phyloP scores from a whole-genome alignment of 2,797 vertebrate species.

The Naso thynnoides region DNA sequence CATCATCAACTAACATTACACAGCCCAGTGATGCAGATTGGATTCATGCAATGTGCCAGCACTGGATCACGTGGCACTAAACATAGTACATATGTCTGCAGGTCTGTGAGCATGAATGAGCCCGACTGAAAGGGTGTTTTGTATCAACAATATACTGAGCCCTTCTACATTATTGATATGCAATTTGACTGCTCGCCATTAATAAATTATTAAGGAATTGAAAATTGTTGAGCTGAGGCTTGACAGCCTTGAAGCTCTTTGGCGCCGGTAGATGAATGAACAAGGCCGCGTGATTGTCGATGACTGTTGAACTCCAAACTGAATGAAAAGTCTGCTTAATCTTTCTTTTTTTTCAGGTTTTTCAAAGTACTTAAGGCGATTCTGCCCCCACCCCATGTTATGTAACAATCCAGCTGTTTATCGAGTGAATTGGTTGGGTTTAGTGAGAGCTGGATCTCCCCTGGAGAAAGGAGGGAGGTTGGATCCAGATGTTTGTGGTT shows the following conservation, averaged over 20 bases:
- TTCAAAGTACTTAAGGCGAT: conserved; percentile 49
- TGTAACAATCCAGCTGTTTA: conserved; percentile 71
- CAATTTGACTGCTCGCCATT: conserved; percentile 82
- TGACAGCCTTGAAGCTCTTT: conserved; percentile 67
- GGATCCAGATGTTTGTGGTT: conserved; percentile 59
- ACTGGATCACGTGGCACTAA: conserved; percentile 66
- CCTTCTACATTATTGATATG: conserved; percentile 84
- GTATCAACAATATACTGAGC: conserved; percentile 82
- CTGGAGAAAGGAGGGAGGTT: conserved; percentile 44
- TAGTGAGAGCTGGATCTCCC: conserved; percentile 42
- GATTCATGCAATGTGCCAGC: conserved; percentile 62
- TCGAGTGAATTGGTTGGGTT: conserved; percentile 41
- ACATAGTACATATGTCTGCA: conserved; percentile 72
- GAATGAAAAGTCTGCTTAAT: conserved; percentile 39
- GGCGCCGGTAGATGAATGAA: conserved; percentile 61
- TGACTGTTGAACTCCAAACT: conserved; percentile 56
- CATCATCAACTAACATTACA: conserved; percentile 58
- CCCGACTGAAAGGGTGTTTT: conserved; percentile 74
- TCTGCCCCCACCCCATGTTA: conserved; percentile 43
- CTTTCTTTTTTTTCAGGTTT: conserved; percentile 33
- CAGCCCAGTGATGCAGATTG: conserved; percentile 69
- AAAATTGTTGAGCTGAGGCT: conserved; percentile 77
- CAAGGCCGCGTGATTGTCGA: conserved; percentile 35
- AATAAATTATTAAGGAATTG: conserved; percentile 82
- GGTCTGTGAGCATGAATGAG: conserved; percentile 76